These are phyloP conservation scores for Bilobella aurantiaca DNA, from an alignment of 1,140 invertebrate genomes.

Conservation along the genomic window DNA sequence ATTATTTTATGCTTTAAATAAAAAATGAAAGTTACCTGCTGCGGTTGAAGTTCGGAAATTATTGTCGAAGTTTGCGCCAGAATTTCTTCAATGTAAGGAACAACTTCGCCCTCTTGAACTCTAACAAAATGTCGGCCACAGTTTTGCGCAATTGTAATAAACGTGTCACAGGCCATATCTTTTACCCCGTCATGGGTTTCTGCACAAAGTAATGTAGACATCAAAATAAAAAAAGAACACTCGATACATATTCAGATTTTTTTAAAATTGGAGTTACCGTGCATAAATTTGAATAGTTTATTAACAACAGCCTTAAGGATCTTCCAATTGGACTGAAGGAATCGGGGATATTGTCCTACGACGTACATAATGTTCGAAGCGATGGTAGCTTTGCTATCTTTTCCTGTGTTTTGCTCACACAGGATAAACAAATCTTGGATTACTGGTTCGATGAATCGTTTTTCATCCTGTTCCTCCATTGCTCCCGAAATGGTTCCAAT, in stretches of 20 bases:
- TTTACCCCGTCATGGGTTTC: conserved; percentile 99
- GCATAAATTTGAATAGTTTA: conserved; percentile 99
- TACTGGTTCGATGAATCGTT: conserved; percentile 95
- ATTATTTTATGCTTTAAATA: too few species aligned
- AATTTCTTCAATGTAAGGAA: conserved; percentile 99
- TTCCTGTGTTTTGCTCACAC: conserved; percentile 98
- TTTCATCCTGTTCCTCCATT: conserved; percentile 99
- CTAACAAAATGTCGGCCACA: conserved; percentile 96
- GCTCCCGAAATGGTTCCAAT: conserved; percentile 98
- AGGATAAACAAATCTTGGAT: conserved; percentile 96
- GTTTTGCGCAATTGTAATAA: conserved; percentile 99
- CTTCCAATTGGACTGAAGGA: conserved; percentile 98
- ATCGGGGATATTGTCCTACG: conserved; percentile 98
- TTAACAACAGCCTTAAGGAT: conserved; percentile 99
- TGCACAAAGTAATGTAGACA: conserved; percentile 43
- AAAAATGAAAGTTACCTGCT: too few species aligned
- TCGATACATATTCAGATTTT: too few species aligned
- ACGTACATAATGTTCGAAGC: conserved; percentile 99
- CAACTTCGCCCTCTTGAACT: conserved; percentile 87
- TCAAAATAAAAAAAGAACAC: too few species aligned
- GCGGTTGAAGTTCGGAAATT: conserved; percentile 95
- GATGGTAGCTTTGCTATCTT: conserved; percentile 99
- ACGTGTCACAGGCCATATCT: conserved; percentile 99
- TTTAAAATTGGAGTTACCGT: conserved; percentile 60
- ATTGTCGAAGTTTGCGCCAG: conserved; percentile 89